Conservation (phyloP, 2,888 invertebrate species). For the Pachycephus smyrnensis region DNA sequence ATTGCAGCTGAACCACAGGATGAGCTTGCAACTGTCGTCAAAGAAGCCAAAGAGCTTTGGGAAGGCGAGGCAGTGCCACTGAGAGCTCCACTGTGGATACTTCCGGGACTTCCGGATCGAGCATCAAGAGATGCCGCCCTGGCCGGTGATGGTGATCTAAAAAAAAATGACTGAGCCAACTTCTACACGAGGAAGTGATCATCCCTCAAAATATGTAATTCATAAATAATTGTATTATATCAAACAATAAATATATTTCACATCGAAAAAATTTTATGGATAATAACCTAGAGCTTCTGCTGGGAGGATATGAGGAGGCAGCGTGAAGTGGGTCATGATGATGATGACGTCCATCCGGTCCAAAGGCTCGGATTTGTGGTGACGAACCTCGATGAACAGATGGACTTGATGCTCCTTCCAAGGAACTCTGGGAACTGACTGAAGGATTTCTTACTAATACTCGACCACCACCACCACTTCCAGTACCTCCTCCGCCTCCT, state of each 20-base stretch:
- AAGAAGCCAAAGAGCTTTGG: slow-evolving; percentile 78
- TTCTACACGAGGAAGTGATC: too few relatives aligned
- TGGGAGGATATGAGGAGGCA: slow-evolving; percentile 60
- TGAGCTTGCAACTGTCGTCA: slow-evolving; percentile 67
- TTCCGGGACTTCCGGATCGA: slow-evolving; percentile 73
- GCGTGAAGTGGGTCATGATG: slow-evolving; percentile 51
- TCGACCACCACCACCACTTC: slow-evolving; percentile 43
- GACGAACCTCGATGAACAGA: slow-evolving; percentile 83
- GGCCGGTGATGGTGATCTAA: slow-evolving; percentile 81
- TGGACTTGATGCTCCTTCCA: slow-evolving; percentile 73
- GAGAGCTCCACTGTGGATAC: slow-evolving; percentile 56
- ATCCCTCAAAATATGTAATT: too few relatives aligned
- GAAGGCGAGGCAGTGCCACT: slow-evolving; percentile 74
- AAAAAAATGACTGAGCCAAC: background rate
- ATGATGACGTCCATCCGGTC: slow-evolving; percentile 78
- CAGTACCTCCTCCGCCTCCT: slow-evolving; percentile 41
- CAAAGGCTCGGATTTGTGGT: slow-evolving; percentile 86
- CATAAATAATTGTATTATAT: too few relatives aligned
- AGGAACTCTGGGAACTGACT: slow-evolving; percentile 85
- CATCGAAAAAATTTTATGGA: background rate
- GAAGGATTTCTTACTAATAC: slow-evolving; percentile 80
- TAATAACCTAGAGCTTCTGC: slow-evolving; percentile 54
- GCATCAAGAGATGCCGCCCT: slow-evolving; percentile 83
- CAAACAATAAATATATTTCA: background rate
- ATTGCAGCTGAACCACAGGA: slow-evolving; percentile 58